phyloP scores from a whole-genome alignment of 1,140 invertebrate genomes.

The Papilio machaon region DNA sequence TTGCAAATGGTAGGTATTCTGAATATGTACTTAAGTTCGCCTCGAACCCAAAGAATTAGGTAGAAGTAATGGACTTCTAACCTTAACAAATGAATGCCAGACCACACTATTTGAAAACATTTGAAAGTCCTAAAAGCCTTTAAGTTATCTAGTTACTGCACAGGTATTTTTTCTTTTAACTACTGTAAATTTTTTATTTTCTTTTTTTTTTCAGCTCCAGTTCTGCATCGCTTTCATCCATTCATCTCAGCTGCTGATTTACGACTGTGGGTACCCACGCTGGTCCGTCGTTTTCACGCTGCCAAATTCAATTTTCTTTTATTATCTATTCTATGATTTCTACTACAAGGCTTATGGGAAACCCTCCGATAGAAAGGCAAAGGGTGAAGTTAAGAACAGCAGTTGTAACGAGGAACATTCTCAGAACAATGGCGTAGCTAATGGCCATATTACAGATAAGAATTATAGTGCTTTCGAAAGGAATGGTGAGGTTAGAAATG shows the following conservation, averaged over 20 bases:
- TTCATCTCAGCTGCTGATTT: conserved; percentile 90
- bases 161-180: not conserved
- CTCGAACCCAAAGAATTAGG: not conserved
- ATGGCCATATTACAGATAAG: conserved; percentile 39
- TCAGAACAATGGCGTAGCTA: conserved; percentile 37
- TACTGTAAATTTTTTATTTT: conserved; percentile 34
- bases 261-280: conserved; percentile 92
- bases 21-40: not conserved
- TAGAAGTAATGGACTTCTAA: not conserved
- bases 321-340: conserved; percentile 90
- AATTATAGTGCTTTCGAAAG: conserved; percentile 37
- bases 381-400: conserved; percentile 36
- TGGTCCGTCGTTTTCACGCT: conserved; percentile 88
- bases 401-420: conserved; percentile 9
- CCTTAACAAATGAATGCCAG: too few relatives aligned
- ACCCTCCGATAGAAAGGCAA: conserved; percentile 54
- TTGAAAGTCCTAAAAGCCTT: too few relatives aligned
- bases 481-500: conserved; percentile 38
- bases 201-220: conserved; percentile 84
- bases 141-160: not conserved
- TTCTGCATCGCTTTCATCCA: conserved; percentile 91
- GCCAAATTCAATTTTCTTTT: conserved; percentile 92
- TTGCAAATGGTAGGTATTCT: conserved; percentile 88
- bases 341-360: conserved; percentile 88
- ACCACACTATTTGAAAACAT: too few relatives aligned